Evolutionary conservation across 2,113 vertebrate genomes (phyloP).

Genomic region (Elephantulus edwardii): DNA sequence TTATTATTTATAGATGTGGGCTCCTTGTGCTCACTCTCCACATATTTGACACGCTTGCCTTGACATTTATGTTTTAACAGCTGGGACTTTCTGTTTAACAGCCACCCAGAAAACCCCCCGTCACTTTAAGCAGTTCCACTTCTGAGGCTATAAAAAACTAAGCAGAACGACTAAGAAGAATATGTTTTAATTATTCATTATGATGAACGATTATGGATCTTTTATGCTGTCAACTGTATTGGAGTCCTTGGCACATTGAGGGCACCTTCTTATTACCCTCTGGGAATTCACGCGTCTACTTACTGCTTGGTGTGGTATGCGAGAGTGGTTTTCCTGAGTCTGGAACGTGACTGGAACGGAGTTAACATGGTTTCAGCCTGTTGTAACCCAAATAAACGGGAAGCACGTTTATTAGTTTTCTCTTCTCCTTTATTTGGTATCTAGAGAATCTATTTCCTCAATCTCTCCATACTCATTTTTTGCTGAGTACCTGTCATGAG

Average conservation of each 20-base stretch:
- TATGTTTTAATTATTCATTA: neutral
- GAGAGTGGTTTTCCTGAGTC: neutral
- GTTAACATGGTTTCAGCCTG: neutral
- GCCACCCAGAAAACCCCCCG: neutral
- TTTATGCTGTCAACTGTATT: neutral
- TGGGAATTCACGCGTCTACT: neutral
- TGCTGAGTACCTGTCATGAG: neutral
- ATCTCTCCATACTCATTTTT: neutral
- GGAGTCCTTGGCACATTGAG: neutral
- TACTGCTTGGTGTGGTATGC: neutral
- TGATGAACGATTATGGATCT: neutral
- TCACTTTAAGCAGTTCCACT: neutral
- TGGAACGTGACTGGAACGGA: neutral
- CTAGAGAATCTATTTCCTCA: neutral
- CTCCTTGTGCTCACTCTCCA: neutral
- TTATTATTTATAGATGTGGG: conserved; percentile 27
- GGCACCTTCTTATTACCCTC: neutral
- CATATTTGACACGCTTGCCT: conserved; percentile 22
- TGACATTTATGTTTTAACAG: conserved; percentile 59
- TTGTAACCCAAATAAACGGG: neutral
- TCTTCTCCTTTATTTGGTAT: conserved; percentile 17
- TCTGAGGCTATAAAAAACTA: conserved; percentile 43
- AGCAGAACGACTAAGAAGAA: neutral
- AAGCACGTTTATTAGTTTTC: neutral
- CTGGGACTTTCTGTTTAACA: neutral